Evolutionary conservation across 1,140 invertebrate species (phyloP).

Genomic region (Zaprionus capensis): DNA sequence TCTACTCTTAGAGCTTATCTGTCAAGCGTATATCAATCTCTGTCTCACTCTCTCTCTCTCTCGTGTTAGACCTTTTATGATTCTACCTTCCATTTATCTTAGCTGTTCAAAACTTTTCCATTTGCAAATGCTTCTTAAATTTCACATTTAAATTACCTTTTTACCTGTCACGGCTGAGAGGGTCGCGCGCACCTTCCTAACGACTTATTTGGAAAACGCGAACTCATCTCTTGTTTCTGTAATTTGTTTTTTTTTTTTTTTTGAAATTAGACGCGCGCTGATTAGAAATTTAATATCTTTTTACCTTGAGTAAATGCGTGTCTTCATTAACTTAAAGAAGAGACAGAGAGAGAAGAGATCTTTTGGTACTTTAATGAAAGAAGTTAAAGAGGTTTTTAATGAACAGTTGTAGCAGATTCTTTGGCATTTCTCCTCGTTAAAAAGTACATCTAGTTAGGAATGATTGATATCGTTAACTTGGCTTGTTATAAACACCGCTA

Average conservation of each 20-base stretch:
- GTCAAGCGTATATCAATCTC: conserved; percentile 5
- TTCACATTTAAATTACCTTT: conserved; percentile 32
- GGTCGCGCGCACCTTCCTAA: conserved; percentile 3
- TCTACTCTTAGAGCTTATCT: conserved; percentile 22
- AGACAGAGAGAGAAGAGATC: neutral
- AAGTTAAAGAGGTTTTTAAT: neutral
- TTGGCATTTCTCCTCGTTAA: neutral
- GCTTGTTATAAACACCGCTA: neutral
- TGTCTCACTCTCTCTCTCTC: neutral
- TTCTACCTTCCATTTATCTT: conserved; percentile 24
- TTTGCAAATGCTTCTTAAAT: conserved; percentile 25
- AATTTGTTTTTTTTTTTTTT: conserved; percentile 22
- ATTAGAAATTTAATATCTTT: conserved; percentile 9
- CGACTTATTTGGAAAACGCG: conserved; percentile 41
- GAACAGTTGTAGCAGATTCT: neutral
- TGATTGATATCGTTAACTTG: neutral
- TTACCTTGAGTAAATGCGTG: conserved; percentile 4
- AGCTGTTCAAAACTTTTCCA: conserved; percentile 22
- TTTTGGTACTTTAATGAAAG: neutral
- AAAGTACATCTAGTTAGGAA: neutral
- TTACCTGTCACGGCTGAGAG: conserved; percentile 33
- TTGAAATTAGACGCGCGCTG: conserved; percentile 27
- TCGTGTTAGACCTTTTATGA: conserved; percentile 24
- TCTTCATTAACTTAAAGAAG: neutral
- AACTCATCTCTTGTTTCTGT: conserved; percentile 13